Evolutionary conservation across 2,797 vertebrate genomes (phyloP), one percentile per base, ranked within the genome.

Genomic region (Halcyon leucocephala): DNA sequence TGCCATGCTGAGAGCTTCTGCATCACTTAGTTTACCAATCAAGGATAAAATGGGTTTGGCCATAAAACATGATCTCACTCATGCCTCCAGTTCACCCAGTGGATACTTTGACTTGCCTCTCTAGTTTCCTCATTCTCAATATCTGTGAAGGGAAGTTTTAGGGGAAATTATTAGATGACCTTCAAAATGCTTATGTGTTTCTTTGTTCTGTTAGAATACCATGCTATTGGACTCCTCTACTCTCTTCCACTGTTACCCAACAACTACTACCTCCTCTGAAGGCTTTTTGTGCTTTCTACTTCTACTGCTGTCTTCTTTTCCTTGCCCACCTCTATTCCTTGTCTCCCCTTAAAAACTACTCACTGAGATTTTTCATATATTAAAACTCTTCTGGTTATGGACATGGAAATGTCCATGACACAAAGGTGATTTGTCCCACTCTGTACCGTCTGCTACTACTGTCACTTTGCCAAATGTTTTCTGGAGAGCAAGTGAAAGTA

Each of bases 61-160:
- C 1, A 0, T 51, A 51, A 58, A 71, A 67, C 1, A 0, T 6
- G 9, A 65, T 54, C 33, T 81, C 37, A 9, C 20, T n/a, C 61
- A 39, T 39, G 3, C 18, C 28, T 55, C 37, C 8, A 70, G 26
- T 11, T 81, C 39, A 58, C 26, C 12, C 57, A 78, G 62, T 26
- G 65, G 24, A 51, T 51, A 6, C 10, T 83, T 72, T 51, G 12
- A 28, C 11, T 70, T 3, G 1, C 9, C 51, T 66, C 29, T 57
- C 60, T 66, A 12, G 2, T 33, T 84, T 67, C 5, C 31, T 48
- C 21, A 35, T 64, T 83, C n/a, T 46, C 12, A 10, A 26, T 70
- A 18, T 18, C 26, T 55, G 6, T 55, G 24, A 67, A 70, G 11
- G 10, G 13, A 9, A 20, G 22, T 67, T 81, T 89, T 64, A 64